Evolutionary conservation across 2,113 vertebrate species (phyloP), one percentile per base, ranked within the genome.

Genomic region (Coreoperca whiteheadi): DNA sequence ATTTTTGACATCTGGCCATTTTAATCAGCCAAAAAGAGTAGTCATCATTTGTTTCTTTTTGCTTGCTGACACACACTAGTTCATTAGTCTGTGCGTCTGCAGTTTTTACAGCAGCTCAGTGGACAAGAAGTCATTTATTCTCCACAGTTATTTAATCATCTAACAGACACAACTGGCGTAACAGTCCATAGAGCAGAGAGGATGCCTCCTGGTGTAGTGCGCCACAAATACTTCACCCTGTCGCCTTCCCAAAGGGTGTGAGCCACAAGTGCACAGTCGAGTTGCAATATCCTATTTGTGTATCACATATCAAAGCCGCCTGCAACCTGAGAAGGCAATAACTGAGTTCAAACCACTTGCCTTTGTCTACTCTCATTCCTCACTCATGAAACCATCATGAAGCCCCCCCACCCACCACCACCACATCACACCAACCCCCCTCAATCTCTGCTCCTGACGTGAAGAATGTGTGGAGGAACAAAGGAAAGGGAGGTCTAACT

Each of bases 241-340:
- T 83, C 69, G 32, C 83, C 77, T 87, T 71, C 67, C 82, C 60
- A 48, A 60, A 32, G 76, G 83, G 79, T 82, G 77, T 68, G 74
- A 79, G 81, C 70, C 77, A 53, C 77, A 79, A 87, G 70, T 71
- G 77, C 79, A 60, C 30, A 82, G 69, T 91, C 64, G 21, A 61
- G 74, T 91, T 87, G 85, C 88, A 88, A 90, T 89, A 89, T 91
- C 90, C 83, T 90, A 88, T 83, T 81, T 84, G 87, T 86, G 91
- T 88, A 84, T 95, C 89, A 34, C 72, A 87, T 94, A 94, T 94
- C 93, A 94, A 93, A 94, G 92, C 79, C 0, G 34, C 67, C 81
- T 77, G 93, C 82, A 94, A 93, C 84, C 79, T 32, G 87, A 94
- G 92, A 85, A 85, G 81, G 81, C 86, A 78, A 90, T 85, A 90